Evolutionary conservation across 2,888 invertebrate species (phyloP), one percentile per base, ranked within the genome.

Genomic region (Sympetrum striolatum): DNA sequence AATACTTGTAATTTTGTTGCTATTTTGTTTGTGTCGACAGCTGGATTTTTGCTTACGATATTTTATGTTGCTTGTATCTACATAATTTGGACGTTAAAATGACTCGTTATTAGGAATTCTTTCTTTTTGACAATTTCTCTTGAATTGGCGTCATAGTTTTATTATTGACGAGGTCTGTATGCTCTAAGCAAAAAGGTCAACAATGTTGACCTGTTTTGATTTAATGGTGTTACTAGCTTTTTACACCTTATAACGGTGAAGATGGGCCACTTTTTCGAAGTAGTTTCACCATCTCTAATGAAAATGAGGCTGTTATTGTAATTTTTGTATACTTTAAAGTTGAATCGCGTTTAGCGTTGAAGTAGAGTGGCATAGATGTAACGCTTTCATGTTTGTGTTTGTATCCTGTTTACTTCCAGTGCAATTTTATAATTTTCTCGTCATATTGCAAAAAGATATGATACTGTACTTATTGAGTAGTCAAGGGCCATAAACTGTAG

Each of bases 1-100:
- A 35, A 31, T 14, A 18, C 2, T 90, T 80, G 15, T 90, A 60
- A 37, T 53, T 25, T 90, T 22, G 80, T 80, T 31, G n/a, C n/a
- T 58, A 53, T 53, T 90, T 80, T 81, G 81, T 90, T 80, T 81
- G 73, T 80, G 90, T 35, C 60, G 44, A 53, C 80, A 90, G 90
- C 60, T 90, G 81, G 90, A 37, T 37, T 64, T 22, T 8, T 86
- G 15, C 14, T 12, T 25, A 1, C 18, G 1, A 14, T 1, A 37
- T 60, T 60, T 64, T n/a, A 37, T 18, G 4, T 82, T 53, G 86
- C 60, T 60, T 86, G 31, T 64, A 22, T 31, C 31, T 14, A 31
- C 0, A 25, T 10, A 14, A 31, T 31, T 73, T 14, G 31, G 15
- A 31, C 25, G 10, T 31, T 31, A 8, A 73, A 73, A 73, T 73